These are phyloP conservation scores for Eucera pruinosa DNA, from an alignment of 2,888 invertebrate species.

Conservation along the genomic window DNA sequence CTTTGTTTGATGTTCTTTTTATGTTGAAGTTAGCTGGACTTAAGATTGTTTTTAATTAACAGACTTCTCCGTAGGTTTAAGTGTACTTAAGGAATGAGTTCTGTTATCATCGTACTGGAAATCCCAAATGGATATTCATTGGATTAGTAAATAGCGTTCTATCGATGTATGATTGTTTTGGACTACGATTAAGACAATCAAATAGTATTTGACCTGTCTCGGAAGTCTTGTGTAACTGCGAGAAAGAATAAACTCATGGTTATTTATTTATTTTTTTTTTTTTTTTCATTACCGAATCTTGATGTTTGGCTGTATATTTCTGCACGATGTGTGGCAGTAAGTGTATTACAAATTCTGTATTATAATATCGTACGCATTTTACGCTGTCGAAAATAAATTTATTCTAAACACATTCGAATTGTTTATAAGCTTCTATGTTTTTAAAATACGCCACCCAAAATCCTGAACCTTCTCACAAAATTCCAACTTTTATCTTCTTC, in stretches of 20 bases:
- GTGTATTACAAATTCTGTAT: constrained; percentile 5
- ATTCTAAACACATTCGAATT: background rate
- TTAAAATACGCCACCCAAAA: too few relatives aligned
- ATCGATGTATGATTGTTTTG: background rate
- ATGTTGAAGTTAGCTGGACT: background rate
- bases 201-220: background rate
- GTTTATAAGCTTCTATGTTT: background rate
- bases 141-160: background rate
- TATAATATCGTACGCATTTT: background rate
- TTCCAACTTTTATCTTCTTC: too few relatives aligned
- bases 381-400: constrained; percentile 5
- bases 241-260: background rate
- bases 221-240: background rate
- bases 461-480: too few relatives aligned
- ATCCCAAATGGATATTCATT: background rate
- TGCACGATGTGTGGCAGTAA: background rate
- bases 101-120: background rate
- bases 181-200: background rate
- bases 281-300: background rate
- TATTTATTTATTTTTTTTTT: constrained; percentile 52
- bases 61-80: background rate
- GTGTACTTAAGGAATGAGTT: background rate
- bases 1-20: background rate
- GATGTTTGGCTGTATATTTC: background rate
- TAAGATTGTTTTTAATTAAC: background rate